A percentile compares a stretch with the other conserved stretches of the same genome.
These are phyloP conservation scores for Malurus splendens DNA, from an alignment of 2,797 vertebrate genomes.

Conservation along the genomic window DNA sequence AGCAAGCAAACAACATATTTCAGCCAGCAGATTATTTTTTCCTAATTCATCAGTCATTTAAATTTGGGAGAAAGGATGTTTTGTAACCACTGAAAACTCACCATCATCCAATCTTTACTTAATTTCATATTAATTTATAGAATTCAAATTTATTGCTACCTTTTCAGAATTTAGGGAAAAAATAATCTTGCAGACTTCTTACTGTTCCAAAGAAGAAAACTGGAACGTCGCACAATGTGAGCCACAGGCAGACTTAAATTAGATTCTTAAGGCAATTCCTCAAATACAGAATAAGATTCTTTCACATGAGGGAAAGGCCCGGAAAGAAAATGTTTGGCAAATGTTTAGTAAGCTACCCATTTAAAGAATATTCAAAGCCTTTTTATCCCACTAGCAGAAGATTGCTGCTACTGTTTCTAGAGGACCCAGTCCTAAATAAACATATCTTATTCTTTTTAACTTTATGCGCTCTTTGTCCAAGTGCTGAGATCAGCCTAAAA, in stretches of 20 bases:
- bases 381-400: background rate
- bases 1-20: background rate
- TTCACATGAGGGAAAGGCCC: constrained; percentile 18
- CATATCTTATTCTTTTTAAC: background rate
- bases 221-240: constrained; percentile 4
- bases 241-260: constrained; percentile 24
- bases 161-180: constrained; percentile 26
- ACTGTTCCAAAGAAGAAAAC: constrained; percentile 23
- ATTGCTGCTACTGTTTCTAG: background rate
- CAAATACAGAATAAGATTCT: constrained; percentile 39
- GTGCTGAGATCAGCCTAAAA: background rate
- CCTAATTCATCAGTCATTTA: background rate
- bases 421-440: constrained; percentile 1
- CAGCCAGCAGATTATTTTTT: background rate
- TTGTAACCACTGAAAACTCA: background rate
- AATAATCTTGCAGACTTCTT: constrained; percentile 23
- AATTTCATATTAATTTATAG: background rate
- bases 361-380: constrained; percentile 15
- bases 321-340: constrained; percentile 43
- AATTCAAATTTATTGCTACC: background rate
- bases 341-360: constrained; percentile 28
- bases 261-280: constrained; percentile 49
- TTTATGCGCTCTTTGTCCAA: background rate
- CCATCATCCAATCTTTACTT: background rate
- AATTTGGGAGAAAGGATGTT: background rate